Conservation (phyloP, 2,888 invertebrate genomes). For the Zelleria hepariella region DNA sequence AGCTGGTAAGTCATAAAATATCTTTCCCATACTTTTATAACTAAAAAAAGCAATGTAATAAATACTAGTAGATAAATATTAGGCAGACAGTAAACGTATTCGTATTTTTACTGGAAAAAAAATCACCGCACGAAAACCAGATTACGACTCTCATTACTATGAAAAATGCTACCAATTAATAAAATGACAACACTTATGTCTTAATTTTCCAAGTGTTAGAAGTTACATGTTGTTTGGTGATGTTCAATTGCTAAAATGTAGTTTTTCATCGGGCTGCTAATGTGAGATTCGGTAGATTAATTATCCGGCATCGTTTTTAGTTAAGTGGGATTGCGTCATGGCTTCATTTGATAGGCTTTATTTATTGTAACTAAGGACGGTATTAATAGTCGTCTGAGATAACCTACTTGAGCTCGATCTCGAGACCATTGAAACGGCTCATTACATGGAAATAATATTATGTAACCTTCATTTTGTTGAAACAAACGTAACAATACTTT, state of each 20-base stretch:
- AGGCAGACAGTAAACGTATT: not conserved
- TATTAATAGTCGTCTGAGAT: too few relatives aligned
- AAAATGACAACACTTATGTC: slow-evolving; percentile 1
- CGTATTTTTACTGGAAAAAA: not conserved
- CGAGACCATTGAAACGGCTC: too few relatives aligned
- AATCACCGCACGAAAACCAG: not conserved
- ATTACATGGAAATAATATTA: too few relatives aligned
- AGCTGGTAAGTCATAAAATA: not conserved
- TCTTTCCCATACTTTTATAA: not conserved
- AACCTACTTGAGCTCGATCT: too few relatives aligned
- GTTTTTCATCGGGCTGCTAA: not conserved
- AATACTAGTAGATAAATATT: not conserved
- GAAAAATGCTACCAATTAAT: slow-evolving; percentile 4
- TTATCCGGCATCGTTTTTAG: not conserved
- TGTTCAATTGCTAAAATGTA: not conserved
- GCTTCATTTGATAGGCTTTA: not conserved
- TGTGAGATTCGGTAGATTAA: not conserved
- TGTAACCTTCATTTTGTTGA: too few relatives aligned
- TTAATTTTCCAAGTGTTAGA: not conserved
- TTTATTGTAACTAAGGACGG: not conserved
- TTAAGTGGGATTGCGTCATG: not conserved
- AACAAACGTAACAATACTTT: too few relatives aligned
- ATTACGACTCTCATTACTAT: not conserved
- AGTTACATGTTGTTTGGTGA: not conserved
- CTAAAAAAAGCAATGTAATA: not conserved